Evolutionary conservation across 2,797 vertebrate genomes (phyloP).

Genomic region (Anolis apletophallus): DNA sequence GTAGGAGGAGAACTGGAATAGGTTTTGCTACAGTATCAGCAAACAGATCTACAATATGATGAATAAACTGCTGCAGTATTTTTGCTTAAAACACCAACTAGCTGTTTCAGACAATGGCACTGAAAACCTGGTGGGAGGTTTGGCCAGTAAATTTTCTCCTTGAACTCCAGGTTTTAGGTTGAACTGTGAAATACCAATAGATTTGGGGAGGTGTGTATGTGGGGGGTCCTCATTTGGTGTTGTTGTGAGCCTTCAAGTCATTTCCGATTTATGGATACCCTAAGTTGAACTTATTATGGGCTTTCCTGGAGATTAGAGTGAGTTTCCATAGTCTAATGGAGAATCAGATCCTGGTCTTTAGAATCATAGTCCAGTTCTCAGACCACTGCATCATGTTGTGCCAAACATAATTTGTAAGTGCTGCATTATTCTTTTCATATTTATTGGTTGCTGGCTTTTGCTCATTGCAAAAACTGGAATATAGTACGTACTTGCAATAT

Average conservation of each 20-base stretch:
- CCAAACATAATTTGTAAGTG: not conserved
- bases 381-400: too few relatives aligned
- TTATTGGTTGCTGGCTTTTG: rapidly evolving
- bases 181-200: not conserved
- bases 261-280: too few relatives aligned
- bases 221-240: not conserved
- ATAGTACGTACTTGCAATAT: not conserved
- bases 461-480: not conserved
- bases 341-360: too few relatives aligned
- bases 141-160: not conserved
- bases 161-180: not conserved
- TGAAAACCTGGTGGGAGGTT: not conserved
- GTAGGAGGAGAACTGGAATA: not conserved
- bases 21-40: not conserved
- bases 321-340: too few relatives aligned
- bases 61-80: not conserved
- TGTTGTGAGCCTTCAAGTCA: too few relatives aligned
- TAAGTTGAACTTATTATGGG: too few relatives aligned
- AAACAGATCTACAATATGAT: not conserved
- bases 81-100: too few relatives aligned
- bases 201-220: too few relatives aligned
- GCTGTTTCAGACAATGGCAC: not conserved
- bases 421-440: not conserved
- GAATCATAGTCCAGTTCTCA: too few relatives aligned
- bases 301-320: too few relatives aligned